phyloP scores from a whole-genome alignment of 2,888 invertebrate genomes.

The Pristionchus japonicus region DNA sequence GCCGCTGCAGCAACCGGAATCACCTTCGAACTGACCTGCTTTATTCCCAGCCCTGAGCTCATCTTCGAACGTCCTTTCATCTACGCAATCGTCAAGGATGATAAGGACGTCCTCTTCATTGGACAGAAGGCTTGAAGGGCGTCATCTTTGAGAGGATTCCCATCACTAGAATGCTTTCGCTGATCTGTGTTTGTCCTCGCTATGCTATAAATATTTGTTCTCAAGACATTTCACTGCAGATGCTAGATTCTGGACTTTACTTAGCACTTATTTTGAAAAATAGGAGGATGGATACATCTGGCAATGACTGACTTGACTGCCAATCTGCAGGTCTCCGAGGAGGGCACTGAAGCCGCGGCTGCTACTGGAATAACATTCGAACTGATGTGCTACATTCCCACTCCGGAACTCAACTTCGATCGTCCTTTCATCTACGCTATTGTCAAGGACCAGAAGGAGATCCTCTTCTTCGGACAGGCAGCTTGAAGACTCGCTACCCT shows the following conservation, averaged over 20 bases:
- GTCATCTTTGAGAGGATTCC: not conserved
- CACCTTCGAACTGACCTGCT: not conserved
- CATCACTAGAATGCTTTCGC: too few relatives aligned
- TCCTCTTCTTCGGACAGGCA: slow-evolving; percentile 25
- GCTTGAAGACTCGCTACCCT: not conserved
- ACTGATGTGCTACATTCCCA: not conserved
- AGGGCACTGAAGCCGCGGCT: slow-evolving; percentile 61
- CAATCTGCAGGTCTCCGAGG: slow-evolving; percentile 49
- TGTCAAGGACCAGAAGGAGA: slow-evolving; percentile 28
- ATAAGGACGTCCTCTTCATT: slow-evolving; percentile 36
- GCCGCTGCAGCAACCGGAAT: slow-evolving; percentile 38
- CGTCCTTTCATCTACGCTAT: slow-evolving; percentile 55
- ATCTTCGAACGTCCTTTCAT: slow-evolving; percentile 58
- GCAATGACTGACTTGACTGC: not conserved
- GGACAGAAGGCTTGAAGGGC: not conserved
- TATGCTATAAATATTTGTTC: not conserved
- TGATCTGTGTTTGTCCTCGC: not conserved
- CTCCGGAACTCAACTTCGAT: slow-evolving; percentile 52
- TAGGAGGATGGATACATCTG: too few relatives aligned
- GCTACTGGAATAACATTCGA: slow-evolving; percentile 50
- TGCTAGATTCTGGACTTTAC: too few relatives aligned
- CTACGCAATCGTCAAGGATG: slow-evolving; percentile 45
- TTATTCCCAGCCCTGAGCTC: slow-evolving; percentile 44
- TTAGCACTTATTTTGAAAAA: too few relatives aligned
- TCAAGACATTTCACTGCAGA: too few relatives aligned